Base-by-base conservation (phyloP, 2,113 vertebrate species). In the Junco hyemalis region DNA sequence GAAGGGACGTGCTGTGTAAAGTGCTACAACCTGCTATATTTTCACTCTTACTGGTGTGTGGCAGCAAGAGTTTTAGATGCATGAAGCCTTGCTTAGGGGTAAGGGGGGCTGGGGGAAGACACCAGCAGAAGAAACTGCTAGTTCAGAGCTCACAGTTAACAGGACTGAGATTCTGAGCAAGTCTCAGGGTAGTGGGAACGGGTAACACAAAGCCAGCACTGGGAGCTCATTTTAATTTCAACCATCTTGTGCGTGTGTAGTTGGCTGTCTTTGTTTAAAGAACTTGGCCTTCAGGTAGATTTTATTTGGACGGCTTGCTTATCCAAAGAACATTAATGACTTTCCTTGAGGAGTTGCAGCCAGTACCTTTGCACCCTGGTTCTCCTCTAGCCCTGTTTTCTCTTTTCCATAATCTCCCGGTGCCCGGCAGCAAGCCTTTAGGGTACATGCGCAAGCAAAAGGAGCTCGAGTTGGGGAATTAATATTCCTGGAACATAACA, bases 401-500 rank as follows among this genome's bases (percentile, higher is more conserved):
- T 80, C 36, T 77, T 84, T 91, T 93, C 95, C 92, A 93, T 97
- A 97, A 97, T 97, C 95, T 96, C 95, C 65, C 5, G 1, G 63
- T 65, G 95, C 90, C 94, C 79, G 6, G 96, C 97, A 97, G 98
- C 97, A 97, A 97, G 94, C 97, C 97, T 98, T 96, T 96, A 98
- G 85, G 78, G 96, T 95, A 96, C 97, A 97, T 97, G 97, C 61
- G 93, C 91, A 80, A 96, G 93, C 33, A 64, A 97, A 91, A 93
- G 89, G 91, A 97, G 96, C 97, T 57, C 56, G 97, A 96, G 84
- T 97, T 96, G 95, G 96, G 96, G 97, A 98, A 98, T 98, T 98
- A 98, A 98, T 98, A 98, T 98, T 98, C 98, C 97, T 98, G 97
- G 97, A 98, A 98, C 97, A 98, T 98, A 96, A 97, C 97, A 98